Base-by-base conservation (phyloP, 2,797 vertebrate species). In the Characodon lateralis region DNA sequence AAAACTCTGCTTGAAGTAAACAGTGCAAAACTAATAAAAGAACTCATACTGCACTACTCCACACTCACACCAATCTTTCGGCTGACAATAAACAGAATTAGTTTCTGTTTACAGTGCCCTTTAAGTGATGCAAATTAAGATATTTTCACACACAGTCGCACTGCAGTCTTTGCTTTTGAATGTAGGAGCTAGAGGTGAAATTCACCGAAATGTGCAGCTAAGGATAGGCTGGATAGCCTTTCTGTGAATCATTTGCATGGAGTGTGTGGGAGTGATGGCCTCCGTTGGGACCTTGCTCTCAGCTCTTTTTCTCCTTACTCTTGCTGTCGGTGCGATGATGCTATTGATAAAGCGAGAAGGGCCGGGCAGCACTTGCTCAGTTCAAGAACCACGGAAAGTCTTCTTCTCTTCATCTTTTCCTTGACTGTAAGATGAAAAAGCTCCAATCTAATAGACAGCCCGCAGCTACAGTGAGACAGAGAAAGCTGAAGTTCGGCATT, bases 381-480 rank as follows among this genome's bases (percentile, higher is more conserved):
- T 73, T 69, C 78, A 86, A 81, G 72, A 88, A 88, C 82, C 39
- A 50, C 69, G 76, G 87, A 89, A 78, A 89, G 78, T 85, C 83
- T 77, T 79, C 82, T 72, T 85, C 78, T 61, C 26, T 59, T 28
- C 1, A 26, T 79, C 81, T 71, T 86, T 78, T 82, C 72, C 83
- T 83, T 86, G 78, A 87, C 85, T 84, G 79, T 46, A 79, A 90
- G 89, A 92, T 83, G 84, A 90, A 71, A 87, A 85, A 79, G 76
- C 88, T 90, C 90, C 90, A 85, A 91, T 91, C 88, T 91, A 84
- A 86, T 39, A 85, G 82, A 82, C 59, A 74, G 85, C 90, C 89
- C 14, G 82, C 89, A 91, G 92, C 90, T 26, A 84, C 72, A 88
- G 76, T 1, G 43, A 83, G 85, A 78, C 72, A 16, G 78, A 84